Evolutionary conservation across 2,113 vertebrate species (phyloP).

Genomic region (Cinclus cinclus): DNA sequence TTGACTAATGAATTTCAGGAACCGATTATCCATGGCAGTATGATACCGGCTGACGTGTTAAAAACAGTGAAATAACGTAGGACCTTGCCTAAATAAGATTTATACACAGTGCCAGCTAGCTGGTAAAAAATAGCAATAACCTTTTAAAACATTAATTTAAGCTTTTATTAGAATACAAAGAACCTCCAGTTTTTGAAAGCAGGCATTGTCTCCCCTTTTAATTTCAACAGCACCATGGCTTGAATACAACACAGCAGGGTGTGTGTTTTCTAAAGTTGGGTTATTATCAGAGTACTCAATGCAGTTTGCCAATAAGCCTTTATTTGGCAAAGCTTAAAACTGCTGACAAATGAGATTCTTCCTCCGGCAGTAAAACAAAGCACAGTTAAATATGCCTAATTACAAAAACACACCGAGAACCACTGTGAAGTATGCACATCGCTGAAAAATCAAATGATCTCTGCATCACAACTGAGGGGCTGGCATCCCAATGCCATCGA

Average conservation of each 20-base stretch:
- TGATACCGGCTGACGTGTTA: constrained; percentile 68
- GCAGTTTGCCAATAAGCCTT: constrained; percentile 81
- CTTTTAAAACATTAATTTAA: constrained; percentile 84
- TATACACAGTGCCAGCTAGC: constrained; percentile 73
- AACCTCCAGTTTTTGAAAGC: constrained; percentile 76
- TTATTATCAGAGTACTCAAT: constrained; percentile 77
- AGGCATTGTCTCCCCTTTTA: constrained; percentile 74
- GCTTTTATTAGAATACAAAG: constrained; percentile 80
- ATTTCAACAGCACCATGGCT: constrained; percentile 74
- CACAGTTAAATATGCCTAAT: constrained; percentile 76
- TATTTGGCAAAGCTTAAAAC: constrained; percentile 81
- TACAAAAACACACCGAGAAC: constrained; percentile 64
- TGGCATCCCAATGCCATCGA: not conserved
- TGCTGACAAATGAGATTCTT: constrained; percentile 84
- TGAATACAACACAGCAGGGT: constrained; percentile 79
- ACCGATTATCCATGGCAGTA: constrained; percentile 72
- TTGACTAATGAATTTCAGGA: constrained; percentile 78
- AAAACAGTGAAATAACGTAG: constrained; percentile 68
- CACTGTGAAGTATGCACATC: not conserved
- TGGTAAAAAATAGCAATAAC: constrained; percentile 82
- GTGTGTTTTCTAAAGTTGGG: constrained; percentile 79
- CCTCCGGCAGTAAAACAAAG: constrained; percentile 71
- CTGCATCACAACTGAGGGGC: not conserved
- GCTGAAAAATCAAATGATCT: constrained; percentile 29
- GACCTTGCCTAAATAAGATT: constrained; percentile 74